phyloP scores from a whole-genome alignment of 2,113 vertebrate genomes.

The Maccullochella peelii region DNA sequence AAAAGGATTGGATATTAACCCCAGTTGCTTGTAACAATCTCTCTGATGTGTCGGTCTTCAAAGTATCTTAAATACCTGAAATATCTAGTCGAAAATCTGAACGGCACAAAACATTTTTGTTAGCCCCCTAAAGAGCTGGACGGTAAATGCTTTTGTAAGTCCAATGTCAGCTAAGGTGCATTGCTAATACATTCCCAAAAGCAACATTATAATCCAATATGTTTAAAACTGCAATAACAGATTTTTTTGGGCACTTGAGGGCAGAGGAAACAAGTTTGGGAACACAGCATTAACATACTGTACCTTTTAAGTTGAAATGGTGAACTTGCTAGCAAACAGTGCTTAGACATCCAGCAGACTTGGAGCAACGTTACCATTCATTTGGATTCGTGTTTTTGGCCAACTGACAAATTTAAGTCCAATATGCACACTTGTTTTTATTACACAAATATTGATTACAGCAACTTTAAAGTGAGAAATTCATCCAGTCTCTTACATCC shows the following conservation, averaged over 20 bases:
- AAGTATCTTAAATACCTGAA: background rate
- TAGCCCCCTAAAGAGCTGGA: background rate
- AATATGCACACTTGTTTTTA: background rate
- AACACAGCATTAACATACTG: too few species aligned
- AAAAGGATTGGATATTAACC: background rate
- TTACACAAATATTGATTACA: background rate
- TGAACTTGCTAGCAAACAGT: too few species aligned
- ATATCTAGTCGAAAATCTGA: background rate
- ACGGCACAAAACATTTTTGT: background rate
- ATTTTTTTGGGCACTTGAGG: background rate
- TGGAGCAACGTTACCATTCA: background rate
- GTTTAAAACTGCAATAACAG: background rate
- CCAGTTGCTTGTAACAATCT: background rate
- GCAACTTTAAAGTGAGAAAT: background rate
- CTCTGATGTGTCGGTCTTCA: background rate
- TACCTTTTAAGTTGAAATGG: too few species aligned
- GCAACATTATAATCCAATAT: background rate
- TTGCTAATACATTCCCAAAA: background rate
- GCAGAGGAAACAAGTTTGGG: too few species aligned
- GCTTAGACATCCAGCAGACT: too few species aligned
- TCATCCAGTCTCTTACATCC: background rate
- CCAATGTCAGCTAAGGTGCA: background rate
- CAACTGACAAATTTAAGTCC: background rate
- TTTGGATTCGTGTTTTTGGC: background rate
- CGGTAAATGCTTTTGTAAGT: background rate